Evolutionary conservation across 2,888 invertebrate species (phyloP), one percentile per base, ranked within the genome.

Genomic region (Aphidoletes aphidimyza): DNA sequence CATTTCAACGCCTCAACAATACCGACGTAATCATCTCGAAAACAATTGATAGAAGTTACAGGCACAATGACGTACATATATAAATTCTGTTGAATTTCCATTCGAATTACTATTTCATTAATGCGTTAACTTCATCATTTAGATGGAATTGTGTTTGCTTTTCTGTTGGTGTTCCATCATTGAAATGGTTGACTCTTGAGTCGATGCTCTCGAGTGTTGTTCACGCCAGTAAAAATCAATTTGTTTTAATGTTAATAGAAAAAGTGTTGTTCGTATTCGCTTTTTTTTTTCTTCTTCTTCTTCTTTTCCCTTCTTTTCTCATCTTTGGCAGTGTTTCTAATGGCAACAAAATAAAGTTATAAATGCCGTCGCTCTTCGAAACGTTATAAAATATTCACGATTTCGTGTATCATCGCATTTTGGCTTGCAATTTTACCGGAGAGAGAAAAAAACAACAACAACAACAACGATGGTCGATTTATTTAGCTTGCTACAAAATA

Each of bases 191-290:
- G 30, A 14, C 11, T 69, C 34, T 69, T 69, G 30, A 69, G 30
- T 69, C 30, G 34, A 69, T 30, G 14, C 8, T 30, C 34, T 69
- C 30, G 14, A 69, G 69, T 69, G 8, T 9, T 69, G 26, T 54
- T 69, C 69, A 69, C 69, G 30, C n/a, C 69, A 30, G 14, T 14
- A 69, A 30, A 69, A 22, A 69, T 30, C 69, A 69, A 69, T 30
- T 69, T 69, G 69, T 69, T 69, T 69, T 30, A 69, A 69, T 69
- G 69, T 30, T 69, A 30, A 69, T 69, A 14, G 14, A 69, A 69
- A 69, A 69, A 69, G 47, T 47, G 47, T 47, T 47, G 47, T 47
- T 47, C n/a, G n/a, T n/a, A n/a, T n/a, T 47, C 47, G 3, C 17
- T 11, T 30, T 30, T 30, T 69, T 30, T 30, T 69, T 69, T 14